phyloP scores from a whole-genome alignment of 2,113 vertebrate genomes.

The Orientallactaga bullata region DNA sequence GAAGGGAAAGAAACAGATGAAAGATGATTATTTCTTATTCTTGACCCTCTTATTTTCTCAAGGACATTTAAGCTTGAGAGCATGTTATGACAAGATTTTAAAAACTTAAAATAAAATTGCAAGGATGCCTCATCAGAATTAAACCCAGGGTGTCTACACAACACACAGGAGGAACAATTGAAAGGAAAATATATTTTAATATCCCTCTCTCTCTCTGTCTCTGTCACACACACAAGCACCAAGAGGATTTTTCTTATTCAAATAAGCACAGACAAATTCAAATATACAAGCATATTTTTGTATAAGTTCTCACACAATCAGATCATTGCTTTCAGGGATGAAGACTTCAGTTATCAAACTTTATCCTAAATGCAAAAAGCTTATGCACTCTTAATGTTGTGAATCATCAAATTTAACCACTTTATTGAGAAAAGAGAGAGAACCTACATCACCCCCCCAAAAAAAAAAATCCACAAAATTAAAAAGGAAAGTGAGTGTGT shows the following conservation, averaged over 20 bases:
- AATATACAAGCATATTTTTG: neutral
- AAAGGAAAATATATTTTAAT: neutral
- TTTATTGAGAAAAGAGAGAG: neutral
- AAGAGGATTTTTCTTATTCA: conserved; percentile 38
- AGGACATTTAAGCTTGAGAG: neutral
- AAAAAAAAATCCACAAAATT: too few species aligned
- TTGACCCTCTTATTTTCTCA: conserved; percentile 21
- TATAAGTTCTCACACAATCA: neutral
- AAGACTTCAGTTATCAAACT: neutral
- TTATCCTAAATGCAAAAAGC: neutral
- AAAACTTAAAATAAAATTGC: conserved; percentile 15
- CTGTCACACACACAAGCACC: too few species aligned
- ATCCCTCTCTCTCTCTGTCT: too few species aligned
- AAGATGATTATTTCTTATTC: conserved; percentile 35
- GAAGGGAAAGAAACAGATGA: conserved; percentile 18
- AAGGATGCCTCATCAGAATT: neutral
- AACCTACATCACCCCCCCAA: too few species aligned
- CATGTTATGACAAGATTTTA: neutral
- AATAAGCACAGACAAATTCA: neutral
- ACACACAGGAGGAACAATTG: neutral
- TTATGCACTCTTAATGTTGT: neutral
- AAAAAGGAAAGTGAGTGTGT: neutral
- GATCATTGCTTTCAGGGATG: neutral
- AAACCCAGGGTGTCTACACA: neutral
- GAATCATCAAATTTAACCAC: neutral